Conservation (phyloP, 2,888 invertebrate species). For the Lamellibrachia satsuma region DNA sequence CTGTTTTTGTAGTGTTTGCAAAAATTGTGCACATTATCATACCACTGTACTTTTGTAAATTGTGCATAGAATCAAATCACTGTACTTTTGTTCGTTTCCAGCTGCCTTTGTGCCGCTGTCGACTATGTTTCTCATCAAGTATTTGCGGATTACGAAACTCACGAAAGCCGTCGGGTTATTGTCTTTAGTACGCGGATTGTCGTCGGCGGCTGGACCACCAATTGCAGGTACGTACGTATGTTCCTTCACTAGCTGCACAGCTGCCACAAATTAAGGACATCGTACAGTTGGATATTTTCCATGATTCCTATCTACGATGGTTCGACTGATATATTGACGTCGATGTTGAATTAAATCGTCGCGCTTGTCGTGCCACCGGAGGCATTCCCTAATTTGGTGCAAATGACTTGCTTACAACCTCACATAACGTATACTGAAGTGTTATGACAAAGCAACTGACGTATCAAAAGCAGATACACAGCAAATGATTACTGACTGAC, state of each 20-base stretch:
- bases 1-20: too few relatives aligned
- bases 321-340: too few relatives aligned
- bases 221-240: constrained; percentile 34
- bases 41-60: neutral
- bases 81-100: constrained; percentile 24
- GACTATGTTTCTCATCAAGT: constrained; percentile 38
- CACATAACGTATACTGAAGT: too few relatives aligned
- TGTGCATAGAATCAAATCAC: neutral
- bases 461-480: too few relatives aligned
- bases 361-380: too few relatives aligned
- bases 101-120: constrained; percentile 39
- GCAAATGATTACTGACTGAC: too few relatives aligned
- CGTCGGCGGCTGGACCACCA: constrained; percentile 39
- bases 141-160: constrained; percentile 36
- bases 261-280: too few relatives aligned
- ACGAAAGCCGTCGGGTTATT: constrained; percentile 40
- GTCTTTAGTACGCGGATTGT: constrained; percentile 36
- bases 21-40: neutral
- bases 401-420: too few relatives aligned
- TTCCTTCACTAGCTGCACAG: neutral
- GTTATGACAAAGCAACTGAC: too few relatives aligned
- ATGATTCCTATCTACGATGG: neutral
- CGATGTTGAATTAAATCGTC: too few relatives aligned
- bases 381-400: too few relatives aligned
- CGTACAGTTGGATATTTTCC: neutral